Evolutionary conservation across 92 coral and sea anemone genomes (phyloP).

Genomic region (Porites cylindrica): DNA sequence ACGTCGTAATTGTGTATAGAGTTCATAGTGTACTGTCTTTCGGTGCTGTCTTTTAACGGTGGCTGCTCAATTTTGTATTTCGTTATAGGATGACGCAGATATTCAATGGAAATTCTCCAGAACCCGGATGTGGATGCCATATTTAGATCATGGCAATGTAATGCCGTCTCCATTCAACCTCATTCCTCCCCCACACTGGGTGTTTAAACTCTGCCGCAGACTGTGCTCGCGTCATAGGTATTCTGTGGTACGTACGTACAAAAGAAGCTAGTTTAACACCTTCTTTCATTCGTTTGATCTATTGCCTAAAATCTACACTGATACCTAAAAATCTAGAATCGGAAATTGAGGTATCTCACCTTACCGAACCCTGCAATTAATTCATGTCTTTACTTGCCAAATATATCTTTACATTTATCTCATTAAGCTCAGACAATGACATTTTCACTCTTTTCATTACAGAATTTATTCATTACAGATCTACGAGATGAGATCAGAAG

Average conservation of each 20-base stretch:
- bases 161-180: constrained; percentile 95
- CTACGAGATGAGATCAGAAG: too few relatives aligned
- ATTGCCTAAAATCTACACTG: background rate
- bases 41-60: background rate
- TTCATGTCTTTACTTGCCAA: too few relatives aligned
- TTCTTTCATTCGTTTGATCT: background rate
- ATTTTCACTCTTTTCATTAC: background rate
- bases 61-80: background rate
- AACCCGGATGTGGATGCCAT: constrained; percentile 95
- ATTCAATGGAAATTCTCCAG: constrained; percentile 94
- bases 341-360: too few relatives aligned
- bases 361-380: too few relatives aligned
- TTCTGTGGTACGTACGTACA: constrained; percentile 18
- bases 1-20: too few relatives aligned
- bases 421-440: background rate
- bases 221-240: background rate
- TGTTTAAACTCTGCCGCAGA: constrained; percentile 24
- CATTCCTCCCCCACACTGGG: constrained; percentile 68
- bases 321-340: too few relatives aligned
- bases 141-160: constrained; percentile 78
- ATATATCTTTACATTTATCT: too few relatives aligned
- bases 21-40: background rate
- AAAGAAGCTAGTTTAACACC: too few relatives aligned
- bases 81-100: constrained; percentile 82
- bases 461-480: too few relatives aligned